phyloP scores from a whole-genome alignment of 2,888 invertebrate genomes.

The Dicyrtoma fusca region DNA sequence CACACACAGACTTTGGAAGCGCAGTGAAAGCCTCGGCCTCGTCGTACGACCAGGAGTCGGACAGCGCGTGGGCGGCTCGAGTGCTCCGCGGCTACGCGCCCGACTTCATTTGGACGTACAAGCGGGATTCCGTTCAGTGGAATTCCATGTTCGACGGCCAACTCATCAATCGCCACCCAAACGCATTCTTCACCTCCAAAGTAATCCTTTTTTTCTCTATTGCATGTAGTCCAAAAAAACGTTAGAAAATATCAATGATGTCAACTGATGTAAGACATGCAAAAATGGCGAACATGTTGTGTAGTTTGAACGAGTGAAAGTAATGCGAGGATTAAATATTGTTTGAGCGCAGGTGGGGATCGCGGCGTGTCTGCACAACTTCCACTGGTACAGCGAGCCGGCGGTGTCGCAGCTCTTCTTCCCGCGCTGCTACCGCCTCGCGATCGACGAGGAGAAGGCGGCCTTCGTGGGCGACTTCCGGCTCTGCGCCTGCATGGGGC shows the following conservation, averaged over 20 bases:
- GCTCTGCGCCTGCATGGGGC: slow-evolving; percentile 81
- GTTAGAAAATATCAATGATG: too few species aligned
- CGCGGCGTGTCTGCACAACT: slow-evolving; percentile 75
- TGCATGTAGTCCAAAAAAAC: neutral
- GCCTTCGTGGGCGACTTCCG: slow-evolving; percentile 87
- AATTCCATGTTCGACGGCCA: slow-evolving; percentile 60
- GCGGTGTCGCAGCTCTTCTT: slow-evolving; percentile 79
- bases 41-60: slow-evolving; percentile 46
- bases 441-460: slow-evolving; percentile 77
- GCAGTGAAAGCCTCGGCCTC: too few species aligned
- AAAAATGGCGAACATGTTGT: too few species aligned
- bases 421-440: slow-evolving; percentile 83
- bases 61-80: slow-evolving; percentile 63
- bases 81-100: slow-evolving; percentile 78
- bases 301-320: too few species aligned
- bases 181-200: slow-evolving; percentile 89
- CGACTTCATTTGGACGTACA: slow-evolving; percentile 89
- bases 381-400: slow-evolving; percentile 83
- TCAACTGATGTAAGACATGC: too few species aligned
- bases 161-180: slow-evolving; percentile 77
- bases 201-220: slow-evolving; percentile 61
- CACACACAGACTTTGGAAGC: neutral
- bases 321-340: too few species aligned
- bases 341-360: slow-evolving; percentile 66
- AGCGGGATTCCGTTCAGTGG: slow-evolving; percentile 61